Conservation (phyloP, 2,113 vertebrate genomes). For the Semicossyphus pulcher region DNA sequence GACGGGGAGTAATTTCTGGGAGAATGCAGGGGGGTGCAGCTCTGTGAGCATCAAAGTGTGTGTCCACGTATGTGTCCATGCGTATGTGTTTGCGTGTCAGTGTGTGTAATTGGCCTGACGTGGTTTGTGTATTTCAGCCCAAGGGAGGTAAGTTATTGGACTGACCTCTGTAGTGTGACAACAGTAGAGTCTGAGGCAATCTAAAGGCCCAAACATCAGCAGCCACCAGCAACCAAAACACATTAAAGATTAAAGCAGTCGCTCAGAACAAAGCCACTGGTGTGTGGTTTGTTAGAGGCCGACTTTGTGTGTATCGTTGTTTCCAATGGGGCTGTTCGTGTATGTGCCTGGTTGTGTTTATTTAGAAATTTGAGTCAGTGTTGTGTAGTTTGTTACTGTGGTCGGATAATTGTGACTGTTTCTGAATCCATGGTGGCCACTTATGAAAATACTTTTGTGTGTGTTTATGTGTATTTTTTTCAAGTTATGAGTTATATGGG, state of each 20-base stretch:
- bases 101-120: slow-evolving; percentile 67
- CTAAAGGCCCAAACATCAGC: slow-evolving; percentile 61
- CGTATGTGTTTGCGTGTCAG: slow-evolving; percentile 35
- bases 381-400: slow-evolving; percentile 12
- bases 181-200: slow-evolving; percentile 67
- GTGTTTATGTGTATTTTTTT: neutral
- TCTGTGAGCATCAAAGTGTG: neutral
- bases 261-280: slow-evolving; percentile 71
- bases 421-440: slow-evolving; percentile 27
- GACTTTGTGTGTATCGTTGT: slow-evolving; percentile 46
- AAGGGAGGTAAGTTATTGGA: slow-evolving; percentile 71
- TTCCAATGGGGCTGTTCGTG: slow-evolving; percentile 26
- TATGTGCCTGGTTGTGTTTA: slow-evolving; percentile 6
- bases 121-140: slow-evolving; percentile 63
- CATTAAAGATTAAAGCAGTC: slow-evolving; percentile 77
- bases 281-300: slow-evolving; percentile 62
- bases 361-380: slow-evolving; percentile 15
- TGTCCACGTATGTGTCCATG: slow-evolving; percentile 4
- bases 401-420: slow-evolving; percentile 13
- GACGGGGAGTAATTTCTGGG: slow-evolving; percentile 12
- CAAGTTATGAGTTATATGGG: too few species aligned
- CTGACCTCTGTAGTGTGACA: slow-evolving; percentile 76
- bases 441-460: slow-evolving; percentile 15
- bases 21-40: slow-evolving; percentile 18
- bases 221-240: slow-evolving; percentile 66